Conservation (phyloP, 2,888 invertebrate species). For the Pyrgus malvae region DNA sequence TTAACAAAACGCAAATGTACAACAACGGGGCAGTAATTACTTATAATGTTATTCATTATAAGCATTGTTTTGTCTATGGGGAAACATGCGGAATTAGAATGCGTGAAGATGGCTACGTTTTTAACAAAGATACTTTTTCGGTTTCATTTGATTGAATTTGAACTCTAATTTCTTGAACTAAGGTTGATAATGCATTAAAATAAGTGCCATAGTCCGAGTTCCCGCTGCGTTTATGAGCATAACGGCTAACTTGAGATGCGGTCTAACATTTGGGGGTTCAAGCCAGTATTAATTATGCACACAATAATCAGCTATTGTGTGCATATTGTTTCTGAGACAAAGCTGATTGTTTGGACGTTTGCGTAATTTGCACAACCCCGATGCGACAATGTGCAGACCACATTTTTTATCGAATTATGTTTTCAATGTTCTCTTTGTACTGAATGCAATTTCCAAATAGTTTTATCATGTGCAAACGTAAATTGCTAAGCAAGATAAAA, state of each 20-base stretch:
- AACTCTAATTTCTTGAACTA: conserved; percentile 12
- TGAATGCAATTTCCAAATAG: too few species aligned
- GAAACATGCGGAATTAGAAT: conserved; percentile 61
- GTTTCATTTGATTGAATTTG: conserved; percentile 8
- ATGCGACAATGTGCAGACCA: conserved; percentile 21
- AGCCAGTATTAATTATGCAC: conserved; percentile 74
- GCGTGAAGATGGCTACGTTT: conserved; percentile 49
- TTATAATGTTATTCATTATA: conserved; percentile 55
- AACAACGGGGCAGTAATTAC: conserved; percentile 50
- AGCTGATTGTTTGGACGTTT: conserved; percentile 73
- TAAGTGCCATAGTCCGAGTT: conserved; percentile 45
- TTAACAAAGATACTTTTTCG: conserved; percentile 9
- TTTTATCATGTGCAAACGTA: too few species aligned
- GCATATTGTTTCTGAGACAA: conserved; percentile 69
- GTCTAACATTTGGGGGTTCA: conserved; percentile 63
- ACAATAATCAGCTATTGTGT: conserved; percentile 71
- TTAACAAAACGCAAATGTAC: conserved; percentile 55
- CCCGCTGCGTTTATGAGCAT: conserved; percentile 70
- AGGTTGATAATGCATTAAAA: conserved; percentile 22
- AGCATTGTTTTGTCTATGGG: conserved; percentile 58
- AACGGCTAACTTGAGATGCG: conserved; percentile 64
- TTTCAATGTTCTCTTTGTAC: too few species aligned
- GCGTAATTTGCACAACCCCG: conserved; percentile 66
- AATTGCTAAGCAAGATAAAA: too few species aligned
- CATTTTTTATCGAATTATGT: conserved; percentile 2